phyloP scores from a whole-genome alignment of 2,888 invertebrate species.

The Morpho achilles region DNA sequence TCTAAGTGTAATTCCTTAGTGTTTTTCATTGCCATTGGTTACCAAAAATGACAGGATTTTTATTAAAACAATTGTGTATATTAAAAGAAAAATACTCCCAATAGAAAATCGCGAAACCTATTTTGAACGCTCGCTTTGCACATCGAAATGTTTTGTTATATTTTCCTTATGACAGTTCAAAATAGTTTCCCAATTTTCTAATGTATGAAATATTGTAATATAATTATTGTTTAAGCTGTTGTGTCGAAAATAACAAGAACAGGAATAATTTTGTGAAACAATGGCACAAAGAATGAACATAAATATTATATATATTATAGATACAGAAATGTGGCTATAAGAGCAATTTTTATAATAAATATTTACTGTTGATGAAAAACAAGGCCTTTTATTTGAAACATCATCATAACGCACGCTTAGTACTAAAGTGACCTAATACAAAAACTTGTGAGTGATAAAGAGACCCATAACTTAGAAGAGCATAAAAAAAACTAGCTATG shows the following conservation, averaged over 20 bases:
- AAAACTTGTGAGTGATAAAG: no score
- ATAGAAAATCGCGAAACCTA: slow-evolving; percentile 62
- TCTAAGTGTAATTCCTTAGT: slow-evolving; percentile 63
- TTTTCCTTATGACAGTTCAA: slow-evolving; percentile 66
- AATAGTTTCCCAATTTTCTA: slow-evolving; percentile 64
- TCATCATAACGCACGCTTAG: background rate
- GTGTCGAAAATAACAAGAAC: slow-evolving; percentile 77
- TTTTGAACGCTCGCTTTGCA: slow-evolving; percentile 61
- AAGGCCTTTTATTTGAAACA: slow-evolving; percentile 54
- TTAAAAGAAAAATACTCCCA: slow-evolving; percentile 71
- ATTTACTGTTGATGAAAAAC: slow-evolving; percentile 76
- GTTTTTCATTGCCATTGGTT: slow-evolving; percentile 77
- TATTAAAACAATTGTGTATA: slow-evolving; percentile 73
- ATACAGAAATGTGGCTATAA: slow-evolving; percentile 79
- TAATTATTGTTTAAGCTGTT: slow-evolving; percentile 77
- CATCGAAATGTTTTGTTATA: slow-evolving; percentile 78
- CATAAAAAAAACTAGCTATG: no score
- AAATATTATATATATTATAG: slow-evolving; percentile 78
- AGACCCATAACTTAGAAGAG: no score
- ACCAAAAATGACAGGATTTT: slow-evolving; percentile 79
- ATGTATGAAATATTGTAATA: slow-evolving; percentile 75
- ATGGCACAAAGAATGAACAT: slow-evolving; percentile 79
- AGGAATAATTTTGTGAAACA: slow-evolving; percentile 79
- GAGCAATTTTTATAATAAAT: slow-evolving; percentile 80
- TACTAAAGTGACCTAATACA: no score